A percentile compares a stretch with the other conserved stretches of the same genome.
These are phyloP conservation scores for Dromococcyx pavoninus DNA, from an alignment of 2,797 vertebrate genomes.

Conservation along the genomic window DNA sequence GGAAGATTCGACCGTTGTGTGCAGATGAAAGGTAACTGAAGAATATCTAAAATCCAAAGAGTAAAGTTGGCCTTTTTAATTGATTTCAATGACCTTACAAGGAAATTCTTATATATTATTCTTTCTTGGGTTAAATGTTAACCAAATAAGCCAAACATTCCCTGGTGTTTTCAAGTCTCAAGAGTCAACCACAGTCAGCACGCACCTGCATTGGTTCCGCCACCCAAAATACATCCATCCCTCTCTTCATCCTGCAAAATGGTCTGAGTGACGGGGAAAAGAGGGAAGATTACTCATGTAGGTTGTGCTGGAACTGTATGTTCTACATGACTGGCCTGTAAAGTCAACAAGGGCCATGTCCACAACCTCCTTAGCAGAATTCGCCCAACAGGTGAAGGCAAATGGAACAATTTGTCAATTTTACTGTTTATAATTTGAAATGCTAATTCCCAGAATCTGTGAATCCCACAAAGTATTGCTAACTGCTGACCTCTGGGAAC, in stretches of 20 bases:
- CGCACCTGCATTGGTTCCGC: not conserved
- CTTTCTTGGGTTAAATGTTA: not conserved
- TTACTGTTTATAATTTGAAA: not conserved
- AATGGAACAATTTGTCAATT: not conserved
- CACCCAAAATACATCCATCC: not conserved
- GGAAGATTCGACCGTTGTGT: not conserved
- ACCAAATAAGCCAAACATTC: not conserved
- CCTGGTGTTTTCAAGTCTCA: not conserved
- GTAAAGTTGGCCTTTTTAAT: not conserved
- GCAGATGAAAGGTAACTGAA: not conserved
- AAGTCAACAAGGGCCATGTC: not conserved
- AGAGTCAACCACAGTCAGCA: not conserved
- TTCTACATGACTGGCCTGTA: fast-evolving
- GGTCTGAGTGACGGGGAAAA: not conserved
- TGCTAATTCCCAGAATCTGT: not conserved
- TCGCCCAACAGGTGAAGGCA: not conserved
- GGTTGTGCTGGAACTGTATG: not conserved
- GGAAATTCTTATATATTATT: not conserved
- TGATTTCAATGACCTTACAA: not conserved
- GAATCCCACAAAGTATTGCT: not conserved
- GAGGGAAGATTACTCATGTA: not conserved
- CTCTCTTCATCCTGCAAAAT: not conserved
- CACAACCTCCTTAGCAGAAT: not conserved
- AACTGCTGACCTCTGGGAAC: not conserved
- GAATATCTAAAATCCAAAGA: not conserved